phyloP scores from a whole-genome alignment of 2,888 invertebrate genomes.

The Nineta flava region DNA sequence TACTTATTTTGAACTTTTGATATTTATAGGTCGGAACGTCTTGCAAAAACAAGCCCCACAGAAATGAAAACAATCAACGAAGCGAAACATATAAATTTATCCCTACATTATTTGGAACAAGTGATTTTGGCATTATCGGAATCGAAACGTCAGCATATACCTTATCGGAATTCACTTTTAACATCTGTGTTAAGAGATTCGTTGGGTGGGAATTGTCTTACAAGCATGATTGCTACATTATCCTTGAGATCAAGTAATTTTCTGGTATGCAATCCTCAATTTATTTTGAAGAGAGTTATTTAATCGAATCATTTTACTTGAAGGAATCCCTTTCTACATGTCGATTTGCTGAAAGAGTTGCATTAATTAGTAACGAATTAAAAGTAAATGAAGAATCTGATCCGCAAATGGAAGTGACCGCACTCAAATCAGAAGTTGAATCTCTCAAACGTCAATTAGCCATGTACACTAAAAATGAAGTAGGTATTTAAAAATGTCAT shows the following conservation, averaged over 20 bases:
- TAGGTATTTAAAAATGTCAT: constrained; percentile 6
- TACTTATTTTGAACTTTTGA: neutral
- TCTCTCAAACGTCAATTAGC: constrained; percentile 22
- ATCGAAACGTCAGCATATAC: constrained; percentile 24
- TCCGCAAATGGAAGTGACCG: constrained; percentile 27
- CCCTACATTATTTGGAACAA: constrained; percentile 36
- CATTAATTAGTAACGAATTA: constrained; percentile 30
- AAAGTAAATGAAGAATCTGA: constrained; percentile 27
- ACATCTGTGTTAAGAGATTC: constrained; percentile 35
- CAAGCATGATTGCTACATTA: constrained; percentile 35
- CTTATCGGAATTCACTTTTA: constrained; percentile 35
- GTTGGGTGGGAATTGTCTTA: constrained; percentile 35
- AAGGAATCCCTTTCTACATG: constrained; percentile 38
- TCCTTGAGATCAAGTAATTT: constrained; percentile 22
- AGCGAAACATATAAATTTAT: constrained; percentile 36
- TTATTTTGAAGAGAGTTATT: neutral
- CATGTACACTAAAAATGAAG: constrained; percentile 15
- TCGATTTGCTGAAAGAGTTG: constrained; percentile 35
- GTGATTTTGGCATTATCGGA: constrained; percentile 28
- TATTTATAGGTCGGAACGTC: constrained; percentile 32
- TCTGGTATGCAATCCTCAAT: constrained; percentile 15
- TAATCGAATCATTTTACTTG: neutral
- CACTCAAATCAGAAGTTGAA: constrained; percentile 27
- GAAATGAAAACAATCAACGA: constrained; percentile 29
- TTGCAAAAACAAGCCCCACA: constrained; percentile 30